Evolutionary conservation across 2,888 invertebrate genomes (phyloP), one percentile per base, ranked within the genome.

Genomic region (Rhagophthalmus giganteus): DNA sequence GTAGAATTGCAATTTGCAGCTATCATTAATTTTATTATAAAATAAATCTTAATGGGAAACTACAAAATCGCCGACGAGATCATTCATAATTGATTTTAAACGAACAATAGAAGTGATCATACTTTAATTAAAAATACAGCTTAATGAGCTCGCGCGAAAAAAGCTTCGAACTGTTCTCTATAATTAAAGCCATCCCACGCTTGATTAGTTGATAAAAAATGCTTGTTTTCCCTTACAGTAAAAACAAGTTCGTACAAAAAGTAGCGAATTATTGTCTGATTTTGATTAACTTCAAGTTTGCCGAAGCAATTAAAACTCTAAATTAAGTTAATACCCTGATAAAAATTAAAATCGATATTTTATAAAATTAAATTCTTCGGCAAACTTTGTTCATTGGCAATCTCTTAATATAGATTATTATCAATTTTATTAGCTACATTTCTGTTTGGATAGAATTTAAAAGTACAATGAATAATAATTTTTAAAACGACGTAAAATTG

Each of bases 271-370:
- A 30, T 30, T 39, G 28, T 39, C 39, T 20, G 28, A 39, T 30
- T 41, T 41, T 41, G 32, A 41, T 41, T 41, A 41, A 41, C 31
- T 14, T 15, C 7, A 31, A 13, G 1, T 39, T 14, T 30, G n/a
- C 30, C 2, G 14, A 41, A 24, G 24, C 33, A 42, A 42, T 33
- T 32, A 34, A 44, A 44, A 44, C 15, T 27, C 16, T 44, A 44
- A 44, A 44, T 44, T 44, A n/a, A 25, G 12, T 40, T 41, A 41
- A 24, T 25, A 11, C 11, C 8, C 13, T 1, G 10, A 8, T 6
- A 16, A 34, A 25, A 33, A 33, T 34, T 9, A 15, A 25, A 26
- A 20, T 12, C 15, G 4, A 15, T 24, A 35, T 13, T 10, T 6
- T 1, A 4, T 6, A 35, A 37, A 35, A 24, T 35, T 24, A 26